Evolutionary conservation across 1,140 invertebrate genomes (phyloP), one percentile per base, ranked within the genome.

Genomic region (Carposina sasakii): DNA sequence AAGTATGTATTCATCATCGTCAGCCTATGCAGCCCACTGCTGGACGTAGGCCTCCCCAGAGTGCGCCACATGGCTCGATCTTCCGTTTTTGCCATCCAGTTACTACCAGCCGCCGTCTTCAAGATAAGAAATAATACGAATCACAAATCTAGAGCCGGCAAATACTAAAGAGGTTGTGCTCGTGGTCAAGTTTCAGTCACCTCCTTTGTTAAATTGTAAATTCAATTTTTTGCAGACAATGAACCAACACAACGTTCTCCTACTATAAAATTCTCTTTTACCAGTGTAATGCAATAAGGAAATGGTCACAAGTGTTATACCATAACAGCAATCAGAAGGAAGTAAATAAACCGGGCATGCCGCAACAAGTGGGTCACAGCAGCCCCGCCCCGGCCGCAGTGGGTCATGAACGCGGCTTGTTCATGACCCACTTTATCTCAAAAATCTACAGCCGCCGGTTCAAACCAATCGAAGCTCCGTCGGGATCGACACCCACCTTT

Each of bases 301-400:
- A 59, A 62, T 50, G 49, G 54, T 39, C 54, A 55, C 52, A 61
- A 54, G 55, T 66, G 58, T 46, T 54, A 52, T 63, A 48, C 57
- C 58, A 54, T 39, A 55, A 57, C 55, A 66, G 63, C 70, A 76
- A 76, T 77, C 72, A 69, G 70, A 73, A n/a, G n/a, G 60, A 65
- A 61, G 66, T 81, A 67, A 73, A 73, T 76, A 72, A 73, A 79
- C 76, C 72, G 63, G 51, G 61, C 52, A 53, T 52, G 54, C 59
- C 67, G 69, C 79, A 83, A 83, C 76, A 83, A 83, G 76, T 83
- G 76, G 79, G 76, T 81, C 76, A 78, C 47, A 23, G 52, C 40
- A 24, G 39, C 48, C 59, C 37, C 54, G 22, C 57, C 40, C 56
- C 31, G 50, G 52, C 40, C 43, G 41, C 47, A 34, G 34, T 53